Evolutionary conservation across 2,888 invertebrate species (phyloP).

Genomic region (Silvanus unidentatus): DNA sequence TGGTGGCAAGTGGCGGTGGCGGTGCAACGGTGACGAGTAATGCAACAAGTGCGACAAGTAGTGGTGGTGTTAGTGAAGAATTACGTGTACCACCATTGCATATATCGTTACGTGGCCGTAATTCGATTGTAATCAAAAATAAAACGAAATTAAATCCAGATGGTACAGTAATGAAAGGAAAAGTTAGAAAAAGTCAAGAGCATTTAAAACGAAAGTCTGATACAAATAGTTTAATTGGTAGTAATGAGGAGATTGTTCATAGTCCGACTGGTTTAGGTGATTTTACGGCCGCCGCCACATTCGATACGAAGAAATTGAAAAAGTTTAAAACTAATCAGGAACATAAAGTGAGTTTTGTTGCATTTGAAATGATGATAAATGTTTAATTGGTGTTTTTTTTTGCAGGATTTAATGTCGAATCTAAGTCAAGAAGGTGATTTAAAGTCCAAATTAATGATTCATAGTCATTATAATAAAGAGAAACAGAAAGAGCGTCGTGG

Average conservation of each 20-base stretch:
- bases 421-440: constrained; percentile 24
- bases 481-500: constrained; percentile 50
- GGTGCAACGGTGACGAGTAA: constrained; percentile 9
- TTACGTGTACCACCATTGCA: constrained; percentile 83
- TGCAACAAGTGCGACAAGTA: constrained; percentile 8
- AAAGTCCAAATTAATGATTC: constrained; percentile 36
- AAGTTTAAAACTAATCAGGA: constrained; percentile 38
- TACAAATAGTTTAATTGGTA: constrained; percentile 5
- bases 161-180: constrained; percentile 32
- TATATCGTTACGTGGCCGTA: constrained; percentile 77
- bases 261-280: too few relatives aligned
- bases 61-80: constrained; percentile 50
- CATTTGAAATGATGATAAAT: not conserved
- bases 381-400: constrained; percentile 6
- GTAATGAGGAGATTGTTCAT: constrained; percentile 9
- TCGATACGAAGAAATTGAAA: constrained; percentile 34
- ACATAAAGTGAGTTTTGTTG: constrained; percentile 28
- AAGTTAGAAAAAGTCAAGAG: constrained; percentile 33
- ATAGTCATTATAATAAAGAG: constrained; percentile 31
- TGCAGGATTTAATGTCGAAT: constrained; percentile 25
- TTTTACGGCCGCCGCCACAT: too few relatives aligned
- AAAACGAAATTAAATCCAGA: constrained; percentile 48
- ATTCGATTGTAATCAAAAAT: constrained; percentile 78
- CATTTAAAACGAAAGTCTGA: constrained; percentile 23
- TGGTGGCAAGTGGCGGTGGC: constrained; percentile 6